These are phyloP conservation scores for Euspilapteryx auroguttella DNA, from an alignment of 2,888 invertebrate genomes.

Conservation along the genomic window DNA sequence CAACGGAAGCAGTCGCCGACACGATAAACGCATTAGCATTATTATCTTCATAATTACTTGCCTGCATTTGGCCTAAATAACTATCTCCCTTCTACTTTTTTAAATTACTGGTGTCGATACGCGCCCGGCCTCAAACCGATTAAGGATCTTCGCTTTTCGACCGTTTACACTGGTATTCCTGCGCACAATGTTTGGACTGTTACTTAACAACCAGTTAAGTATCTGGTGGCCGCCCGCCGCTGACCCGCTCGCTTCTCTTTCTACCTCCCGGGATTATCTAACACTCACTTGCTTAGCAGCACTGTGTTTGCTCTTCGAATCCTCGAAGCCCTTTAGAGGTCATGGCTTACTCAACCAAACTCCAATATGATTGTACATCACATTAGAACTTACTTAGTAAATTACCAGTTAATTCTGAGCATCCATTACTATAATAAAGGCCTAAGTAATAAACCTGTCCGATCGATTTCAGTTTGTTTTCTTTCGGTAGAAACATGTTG, in stretches of 20 bases:
- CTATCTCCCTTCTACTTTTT: conserved; percentile 39
- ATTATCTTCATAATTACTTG: conserved; percentile 59
- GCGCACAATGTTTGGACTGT: conserved; percentile 37
- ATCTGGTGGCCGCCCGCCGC: conserved; percentile 15
- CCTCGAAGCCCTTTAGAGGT: no score
- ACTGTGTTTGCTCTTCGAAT: no score
- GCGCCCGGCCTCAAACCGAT: conserved; percentile 20
- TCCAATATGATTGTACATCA: conserved; percentile 7
- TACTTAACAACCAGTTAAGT: conserved; percentile 38
- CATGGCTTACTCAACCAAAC: conserved; percentile 33
- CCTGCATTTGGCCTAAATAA: conserved; percentile 56
- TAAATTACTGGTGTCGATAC: conserved; percentile 40
- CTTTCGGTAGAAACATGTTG: no score
- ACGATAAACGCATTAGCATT: conserved; percentile 61
- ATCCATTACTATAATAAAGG: no score
- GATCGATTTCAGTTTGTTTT: no score
- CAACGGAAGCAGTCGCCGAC: conserved; percentile 52
- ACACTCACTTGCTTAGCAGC: no score
- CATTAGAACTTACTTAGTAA: neutral
- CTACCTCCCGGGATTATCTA: no score
- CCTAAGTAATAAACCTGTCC: no score
- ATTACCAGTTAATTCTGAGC: conserved; percentile 1
- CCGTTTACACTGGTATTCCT: conserved; percentile 16
- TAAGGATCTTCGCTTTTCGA: conserved; percentile 16
- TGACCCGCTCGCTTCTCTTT: conserved; percentile 12